Base-by-base conservation (phyloP, 2,888 invertebrate species). In the Pogonocherus hispidulus region DNA sequence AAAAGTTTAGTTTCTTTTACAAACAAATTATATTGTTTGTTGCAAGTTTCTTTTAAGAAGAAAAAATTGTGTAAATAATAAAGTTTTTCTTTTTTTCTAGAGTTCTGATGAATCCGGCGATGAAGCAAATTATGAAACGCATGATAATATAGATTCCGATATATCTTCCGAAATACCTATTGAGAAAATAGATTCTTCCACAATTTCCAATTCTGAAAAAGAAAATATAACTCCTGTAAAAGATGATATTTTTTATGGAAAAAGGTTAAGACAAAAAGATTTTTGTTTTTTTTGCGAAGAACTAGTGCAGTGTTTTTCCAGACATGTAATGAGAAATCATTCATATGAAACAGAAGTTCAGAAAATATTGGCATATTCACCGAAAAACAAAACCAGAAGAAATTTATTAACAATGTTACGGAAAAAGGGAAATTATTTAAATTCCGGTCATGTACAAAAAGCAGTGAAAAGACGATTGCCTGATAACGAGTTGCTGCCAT, bases 391-490 rank as follows among this genome's bases (percentile, higher is more conserved):
- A 35, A 37, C 52, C 8, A 63, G 65, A 35, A 62, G 55, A 51
- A 16, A 41, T 20, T 41, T 60, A 22, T 22, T 67, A 49, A 20
- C 11, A 14, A n/a, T 37, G 2, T 44, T 60, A 5, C 56, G 65
- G 27, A 56, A 63, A 22, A 57, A 60, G 23, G 68, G 64, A 3
- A 68, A 67, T 63, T 67, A 63, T 63, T 49, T 63, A n/a, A 27
- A 22, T 19, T 27, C 22, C 18, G 20, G 16, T 23, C 9, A 49
- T 5, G 18, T 14, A 14, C 27, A 44, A 52, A 62, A 67, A 47
- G 47, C 67, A 14, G 62, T 63, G 0, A 44, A 37, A 35, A 60
- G 47, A 32, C 32, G 55, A 18, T 11, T 16, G 19, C 6, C 2
- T 16, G 27, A 16, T 3, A 51, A 44, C 6, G 32, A 63, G 20